Evolutionary conservation across 2,888 invertebrate species (phyloP).

Genomic region (Mythimna ferrago): DNA sequence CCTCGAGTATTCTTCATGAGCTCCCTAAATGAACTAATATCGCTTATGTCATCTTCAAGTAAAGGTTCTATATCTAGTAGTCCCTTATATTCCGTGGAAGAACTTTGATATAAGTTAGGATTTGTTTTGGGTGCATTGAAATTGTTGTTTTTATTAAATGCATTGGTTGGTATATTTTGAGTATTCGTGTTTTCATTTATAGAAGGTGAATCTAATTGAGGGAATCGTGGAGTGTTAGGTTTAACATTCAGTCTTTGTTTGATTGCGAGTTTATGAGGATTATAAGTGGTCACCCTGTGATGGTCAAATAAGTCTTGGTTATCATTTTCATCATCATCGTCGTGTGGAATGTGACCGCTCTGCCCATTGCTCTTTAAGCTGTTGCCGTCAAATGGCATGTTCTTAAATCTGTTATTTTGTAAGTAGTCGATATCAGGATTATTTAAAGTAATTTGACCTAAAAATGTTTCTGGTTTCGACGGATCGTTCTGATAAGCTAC

Average conservation of each 20-base stretch:
- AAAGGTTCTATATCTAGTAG: conserved; percentile 90
- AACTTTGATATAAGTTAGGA: conserved; percentile 72
- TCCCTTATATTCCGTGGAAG: conserved; percentile 88
- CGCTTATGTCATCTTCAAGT: conserved; percentile 91
- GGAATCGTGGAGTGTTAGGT: conserved; percentile 76
- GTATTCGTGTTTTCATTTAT: conserved; percentile 69
- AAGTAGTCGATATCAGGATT: conserved; percentile 90
- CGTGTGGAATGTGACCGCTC: conserved; percentile 82
- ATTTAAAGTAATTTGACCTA: conserved; percentile 92
- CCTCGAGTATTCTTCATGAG: conserved; percentile 86
- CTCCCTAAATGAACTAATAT: conserved; percentile 86
- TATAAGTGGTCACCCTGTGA: conserved; percentile 87
- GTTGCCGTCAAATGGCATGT: conserved; percentile 87
- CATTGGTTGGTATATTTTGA: conserved; percentile 68
- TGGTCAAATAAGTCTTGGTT: conserved; percentile 86
- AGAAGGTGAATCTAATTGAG: conserved; percentile 74
- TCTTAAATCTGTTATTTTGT: conserved; percentile 86
- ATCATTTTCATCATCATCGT: conserved; percentile 84
- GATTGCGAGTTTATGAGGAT: conserved; percentile 82
- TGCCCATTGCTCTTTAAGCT: conserved; percentile 86
- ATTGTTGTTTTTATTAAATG: conserved; percentile 69
- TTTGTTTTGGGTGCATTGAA: conserved; percentile 72
- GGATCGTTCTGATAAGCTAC: conserved; percentile 91
- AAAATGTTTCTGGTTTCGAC: conserved; percentile 91
- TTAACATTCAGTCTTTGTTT: conserved; percentile 83